Evolutionary conservation across 2,113 vertebrate species (phyloP).

Genomic region (Chloroceryle aenea): DNA sequence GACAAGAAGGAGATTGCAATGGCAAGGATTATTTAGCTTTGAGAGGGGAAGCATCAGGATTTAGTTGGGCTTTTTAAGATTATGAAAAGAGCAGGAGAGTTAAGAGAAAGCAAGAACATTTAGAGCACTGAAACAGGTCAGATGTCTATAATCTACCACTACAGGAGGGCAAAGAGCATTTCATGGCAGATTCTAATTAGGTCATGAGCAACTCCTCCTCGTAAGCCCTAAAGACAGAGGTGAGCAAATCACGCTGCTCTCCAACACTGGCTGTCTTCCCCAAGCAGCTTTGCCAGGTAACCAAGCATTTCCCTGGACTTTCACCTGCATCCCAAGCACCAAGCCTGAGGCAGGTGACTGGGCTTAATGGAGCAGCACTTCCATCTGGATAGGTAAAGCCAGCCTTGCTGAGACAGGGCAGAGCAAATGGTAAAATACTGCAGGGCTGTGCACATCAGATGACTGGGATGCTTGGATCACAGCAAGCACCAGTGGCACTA

Average conservation of each 20-base stretch:
- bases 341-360: neutral
- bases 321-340: neutral
- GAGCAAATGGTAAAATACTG: fast-evolving
- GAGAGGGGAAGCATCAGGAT: neutral
- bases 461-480: fast-evolving
- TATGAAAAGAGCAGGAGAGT: neutral
- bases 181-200: neutral
- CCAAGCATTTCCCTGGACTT: neutral
- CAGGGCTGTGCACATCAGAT: fast-evolving
- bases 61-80: conserved; percentile 37
- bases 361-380: neutral
- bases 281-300: neutral
- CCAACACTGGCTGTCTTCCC: neutral
- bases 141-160: neutral
- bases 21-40: conserved; percentile 26
- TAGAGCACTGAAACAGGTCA: neutral
- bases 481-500: neutral
- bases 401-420: neutral
- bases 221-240: neutral
- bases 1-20: neutral
- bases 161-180: conserved; percentile 10
- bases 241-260: neutral
- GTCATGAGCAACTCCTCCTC: neutral
- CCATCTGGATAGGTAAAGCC: neutral
- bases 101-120: conserved; percentile 3